A percentile compares a stretch with the other conserved stretches of the same genome.
Evolutionary conservation across 1,140 invertebrate genomes (phyloP).

Genomic region (Aporrectodea caliginosa): DNA sequence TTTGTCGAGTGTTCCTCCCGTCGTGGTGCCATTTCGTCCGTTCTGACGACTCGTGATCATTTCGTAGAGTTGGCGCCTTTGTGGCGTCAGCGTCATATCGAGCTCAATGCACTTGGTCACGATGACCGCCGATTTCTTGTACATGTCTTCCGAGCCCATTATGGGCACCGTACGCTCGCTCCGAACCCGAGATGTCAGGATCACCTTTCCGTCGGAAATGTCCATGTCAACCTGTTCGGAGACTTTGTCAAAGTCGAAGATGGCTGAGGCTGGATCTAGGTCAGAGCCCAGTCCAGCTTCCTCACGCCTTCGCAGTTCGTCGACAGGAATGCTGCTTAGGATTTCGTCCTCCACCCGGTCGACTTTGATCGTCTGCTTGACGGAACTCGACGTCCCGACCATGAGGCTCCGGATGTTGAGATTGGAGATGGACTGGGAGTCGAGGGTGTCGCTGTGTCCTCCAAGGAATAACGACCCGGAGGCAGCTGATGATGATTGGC

Average conservation of each 20-base stretch:
- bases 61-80: conserved; percentile 45
- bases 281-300: background rate
- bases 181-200: conserved; percentile 47
- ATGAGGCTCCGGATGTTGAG: background rate
- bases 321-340: background rate
- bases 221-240: conserved; percentile 50
- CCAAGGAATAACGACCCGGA: too few relatives aligned
- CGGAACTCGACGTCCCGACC: background rate
- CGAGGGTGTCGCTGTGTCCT: background rate
- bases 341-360: background rate
- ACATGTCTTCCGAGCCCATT: conserved; percentile 48
- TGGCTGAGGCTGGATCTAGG: background rate
- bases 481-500: too few relatives aligned
- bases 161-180: conserved; percentile 50
- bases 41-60: background rate
- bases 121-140: conserved; percentile 51
- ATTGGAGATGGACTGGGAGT: background rate
- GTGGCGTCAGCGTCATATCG: conserved; percentile 47
- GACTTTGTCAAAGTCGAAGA: conserved; percentile 49
- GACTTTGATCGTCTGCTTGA: background rate
- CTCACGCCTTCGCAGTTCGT: background rate
- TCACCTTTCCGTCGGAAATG: conserved; percentile 47
- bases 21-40: background rate
- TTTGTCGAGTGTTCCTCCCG: conserved; percentile 6
- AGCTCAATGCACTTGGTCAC: conserved; percentile 52